Percentiles rank a stretch among this genome's conserved stretches.
Conservation (phyloP, 53 echinoderm and acorn worm species). For the Crossaster papposus region DNA sequence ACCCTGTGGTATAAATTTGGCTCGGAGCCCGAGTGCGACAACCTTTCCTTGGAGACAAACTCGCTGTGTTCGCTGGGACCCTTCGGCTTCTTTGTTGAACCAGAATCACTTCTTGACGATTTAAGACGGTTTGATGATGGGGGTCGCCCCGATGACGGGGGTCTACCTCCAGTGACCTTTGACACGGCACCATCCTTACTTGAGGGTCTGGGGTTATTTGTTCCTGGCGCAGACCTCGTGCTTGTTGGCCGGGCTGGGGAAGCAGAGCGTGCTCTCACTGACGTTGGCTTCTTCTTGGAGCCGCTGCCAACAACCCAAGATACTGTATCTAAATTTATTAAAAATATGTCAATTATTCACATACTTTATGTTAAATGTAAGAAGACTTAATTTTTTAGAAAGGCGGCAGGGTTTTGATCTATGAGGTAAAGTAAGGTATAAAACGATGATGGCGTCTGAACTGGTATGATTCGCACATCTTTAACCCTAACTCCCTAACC, state of each 20-base stretch:
- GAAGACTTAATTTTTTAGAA: background rate
- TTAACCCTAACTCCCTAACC: too few relatives aligned
- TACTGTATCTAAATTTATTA: conserved; percentile 26
- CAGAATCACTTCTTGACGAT: conserved; percentile 44
- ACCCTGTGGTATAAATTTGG: conserved; percentile 32
- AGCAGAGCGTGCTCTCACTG: conserved; percentile 66
- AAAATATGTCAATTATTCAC: background rate
- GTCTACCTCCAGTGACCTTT: conserved; percentile 36
- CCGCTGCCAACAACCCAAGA: conserved; percentile 71
- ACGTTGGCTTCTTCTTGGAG: conserved; percentile 55
- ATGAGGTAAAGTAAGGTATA: too few relatives aligned
- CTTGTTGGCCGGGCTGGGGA: conserved; percentile 60
- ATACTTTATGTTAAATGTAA: background rate
- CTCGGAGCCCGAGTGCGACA: conserved; percentile 42
- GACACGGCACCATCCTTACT: conserved; percentile 31
- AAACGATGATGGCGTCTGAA: too few relatives aligned
- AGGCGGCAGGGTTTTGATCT: too few relatives aligned
- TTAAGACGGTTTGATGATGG: background rate
- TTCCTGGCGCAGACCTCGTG: background rate
- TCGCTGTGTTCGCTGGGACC: background rate
- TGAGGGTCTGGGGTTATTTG: conserved; percentile 12
- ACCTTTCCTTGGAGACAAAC: conserved; percentile 10
- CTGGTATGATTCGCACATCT: too few relatives aligned
- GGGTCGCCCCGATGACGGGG: conserved; percentile 12
- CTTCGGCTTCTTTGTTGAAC: conserved; percentile 25